Base-by-base conservation (phyloP, 1,140 invertebrate genomes). In the Pteromalus puparum region DNA sequence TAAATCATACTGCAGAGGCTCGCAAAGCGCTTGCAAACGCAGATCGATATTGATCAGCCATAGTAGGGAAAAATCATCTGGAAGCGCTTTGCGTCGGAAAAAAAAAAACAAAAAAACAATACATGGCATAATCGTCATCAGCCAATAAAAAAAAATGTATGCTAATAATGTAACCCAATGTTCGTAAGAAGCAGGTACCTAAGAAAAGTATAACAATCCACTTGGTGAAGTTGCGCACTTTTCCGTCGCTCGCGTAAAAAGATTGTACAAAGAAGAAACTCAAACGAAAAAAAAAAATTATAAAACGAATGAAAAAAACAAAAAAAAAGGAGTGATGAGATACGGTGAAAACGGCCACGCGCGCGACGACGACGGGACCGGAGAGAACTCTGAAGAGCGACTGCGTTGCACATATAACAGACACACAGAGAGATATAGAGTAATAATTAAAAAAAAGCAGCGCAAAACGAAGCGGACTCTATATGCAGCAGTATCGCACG, bases 361-460 rank as follows among this genome's bases (percentile, higher is more conserved):
- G 67, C 28, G 26, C 15, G 26, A 26, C 70, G 15, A 38, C 72
- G 72, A 34, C 34, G 34, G 72, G 72, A 74, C 34, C 72, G 34
- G 72, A 74, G 72, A 74, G 72, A 74, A 74, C 72, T 74, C 21
- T 74, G 30, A 74, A 74, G 72, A 74, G 72, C 34, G 6, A 18
- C 3, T 68, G 21, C 65, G 65, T 28, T 68, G 26, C 26, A 26
- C 30, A 70, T 70, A 70, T 2, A 42, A 42, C 38, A 42, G 38
- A 70, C 9, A 70, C 24, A 70, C 15, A 70, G 2, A 30, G 26
- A 28, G 4, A 28, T 12, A 18, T 18, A 34, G 30, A 34, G 6
- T 34, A 34, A 34, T 34, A 28, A 74, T 7, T 21, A 6, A 74
- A 74, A 21, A 42, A 74, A 74, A 28, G 15, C 67, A 70, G 10